Evolutionary conservation across 1,140 invertebrate species (phyloP), one percentile per base, ranked within the genome.

Genomic region (Brachionus manjavacas): DNA sequence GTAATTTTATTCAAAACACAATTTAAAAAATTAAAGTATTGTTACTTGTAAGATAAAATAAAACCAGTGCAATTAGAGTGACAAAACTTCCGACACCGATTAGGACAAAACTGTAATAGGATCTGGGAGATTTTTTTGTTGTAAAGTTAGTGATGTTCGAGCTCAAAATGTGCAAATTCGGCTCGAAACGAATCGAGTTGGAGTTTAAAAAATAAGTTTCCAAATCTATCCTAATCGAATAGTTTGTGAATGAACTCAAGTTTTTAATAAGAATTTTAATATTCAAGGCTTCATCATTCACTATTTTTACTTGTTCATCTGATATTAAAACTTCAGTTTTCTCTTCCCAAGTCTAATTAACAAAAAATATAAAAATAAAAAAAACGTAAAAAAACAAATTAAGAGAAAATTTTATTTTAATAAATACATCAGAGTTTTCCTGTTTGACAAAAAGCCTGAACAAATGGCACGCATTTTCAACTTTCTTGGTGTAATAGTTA

Each of bases 401-500:
- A 23, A 16, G 16, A 35, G 7, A 14, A 72, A 28, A 23, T 55
- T 46, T n/a, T 78, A 4, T 49, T 78, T 39, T 41, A 80, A 52
- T 16, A 25, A 16, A 41, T 72, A 72, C 68, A 16, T 72, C 31
- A 72, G 28, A 20, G 3, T 31, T 25, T 80, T 55, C 23, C 25
- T 0, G 25, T 55, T 64, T 80, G 11, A 80, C 23, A 25, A 39
- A 46, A 14, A 81, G 4, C 39, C 39, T 60, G 35, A 41, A 81
- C 9, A 81, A 31, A 68, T 81, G 52, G 55, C 79, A 81, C 6
- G 35, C 35, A 25, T 81, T 81, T 81, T 81, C 79, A 31, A 35
- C 6, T 64, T 81, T 64, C 3, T 64, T 43, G 2, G 55, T 39
- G n/a, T 60, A 41, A 9, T 46, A 68, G 31, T 64, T 81, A 14